Conservation (phyloP, 2,113 vertebrate species). For the Trematocara nigrifrons region DNA sequence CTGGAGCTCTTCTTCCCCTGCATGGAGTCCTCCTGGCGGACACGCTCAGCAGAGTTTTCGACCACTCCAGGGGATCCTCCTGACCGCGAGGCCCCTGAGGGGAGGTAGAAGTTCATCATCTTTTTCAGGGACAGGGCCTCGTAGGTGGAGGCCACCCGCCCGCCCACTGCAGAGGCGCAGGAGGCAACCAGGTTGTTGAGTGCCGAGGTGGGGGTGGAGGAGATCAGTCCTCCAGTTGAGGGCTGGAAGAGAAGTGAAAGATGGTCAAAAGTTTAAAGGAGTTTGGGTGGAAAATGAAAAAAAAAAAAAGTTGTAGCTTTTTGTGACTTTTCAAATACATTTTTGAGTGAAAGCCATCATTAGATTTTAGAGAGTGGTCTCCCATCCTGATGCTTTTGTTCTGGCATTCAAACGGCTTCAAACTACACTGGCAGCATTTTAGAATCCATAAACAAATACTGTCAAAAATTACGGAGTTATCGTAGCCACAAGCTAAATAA, state of each 20-base stretch:
- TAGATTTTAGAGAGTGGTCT: background rate
- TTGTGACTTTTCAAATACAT: background rate
- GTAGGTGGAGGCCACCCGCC: conserved; percentile 90
- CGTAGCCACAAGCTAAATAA: background rate
- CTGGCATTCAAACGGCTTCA: background rate
- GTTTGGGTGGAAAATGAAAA: background rate
- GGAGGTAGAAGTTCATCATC: conserved; percentile 90
- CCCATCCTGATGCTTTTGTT: background rate
- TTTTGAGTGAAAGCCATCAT: background rate
- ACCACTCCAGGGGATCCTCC: conserved; percentile 37
- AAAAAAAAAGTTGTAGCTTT: background rate
- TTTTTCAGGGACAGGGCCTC: conserved; percentile 91
- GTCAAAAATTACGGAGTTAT: background rate
- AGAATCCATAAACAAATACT: background rate
- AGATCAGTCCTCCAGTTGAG: conserved; percentile 26
- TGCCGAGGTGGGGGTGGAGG: conserved; percentile 62
- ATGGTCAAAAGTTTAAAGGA: background rate
- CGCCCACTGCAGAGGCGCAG: conserved; percentile 90
- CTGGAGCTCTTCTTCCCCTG: conserved; percentile 97
- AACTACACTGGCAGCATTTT: background rate
- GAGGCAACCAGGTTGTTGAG: conserved; percentile 92
- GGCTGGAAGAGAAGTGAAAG: conserved; percentile 53
- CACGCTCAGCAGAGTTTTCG: conserved; percentile 75
- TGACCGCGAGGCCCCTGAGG: conserved; percentile 8
- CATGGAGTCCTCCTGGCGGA: conserved; percentile 82